Evolutionary conservation across 2,797 vertebrate species (phyloP), one percentile per base, ranked within the genome.

Genomic region (Ibycter americanus): DNA sequence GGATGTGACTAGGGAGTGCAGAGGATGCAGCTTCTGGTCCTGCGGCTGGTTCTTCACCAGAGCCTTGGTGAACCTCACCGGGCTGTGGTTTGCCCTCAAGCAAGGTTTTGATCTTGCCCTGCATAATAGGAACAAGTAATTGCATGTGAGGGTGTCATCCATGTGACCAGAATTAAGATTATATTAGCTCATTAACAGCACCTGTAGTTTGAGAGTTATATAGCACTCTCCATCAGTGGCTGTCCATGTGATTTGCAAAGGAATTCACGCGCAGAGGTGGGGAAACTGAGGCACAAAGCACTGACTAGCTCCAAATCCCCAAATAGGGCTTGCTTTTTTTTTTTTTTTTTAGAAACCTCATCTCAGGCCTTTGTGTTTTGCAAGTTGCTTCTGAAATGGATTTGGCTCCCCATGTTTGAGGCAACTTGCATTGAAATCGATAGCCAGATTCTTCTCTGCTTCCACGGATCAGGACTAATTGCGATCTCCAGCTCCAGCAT

Each of bases 381-480:
- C 29, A 11, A 21, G 11, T 79, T 51, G 38, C 26, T 62, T 31
- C 76, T 22, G 2, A 22, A 63, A 38, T 4, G 40, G 59, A 14
- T 68, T 83, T 83, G 40, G 18, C 36, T 3, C 42, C 46, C 20
- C 11, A 4, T 3, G 5, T 32, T 18, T 15, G 88, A 49, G 38
- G 34, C 38, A 63, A 12, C 22, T 36, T 14, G 14, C 34, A 4
- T 2, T 11, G 62, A 26, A 55, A 38, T 23, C 2, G 0, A 15
- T 15, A 21, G 15, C 8, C 7, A 19, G 25, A 4, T 10, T 31
- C 15, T 52, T 20, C 79, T 42, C 31, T 31, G 0, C 34, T 32
- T 22, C 82, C 55, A 6, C 2, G 12, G 19, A 6, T 8, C 0
- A 0, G 61, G 56, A 54, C 26, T 19, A 8, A 14, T 3, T 31